Conservation (phyloP, 2,797 vertebrate species). For the Carcharodon carcharias region DNA sequence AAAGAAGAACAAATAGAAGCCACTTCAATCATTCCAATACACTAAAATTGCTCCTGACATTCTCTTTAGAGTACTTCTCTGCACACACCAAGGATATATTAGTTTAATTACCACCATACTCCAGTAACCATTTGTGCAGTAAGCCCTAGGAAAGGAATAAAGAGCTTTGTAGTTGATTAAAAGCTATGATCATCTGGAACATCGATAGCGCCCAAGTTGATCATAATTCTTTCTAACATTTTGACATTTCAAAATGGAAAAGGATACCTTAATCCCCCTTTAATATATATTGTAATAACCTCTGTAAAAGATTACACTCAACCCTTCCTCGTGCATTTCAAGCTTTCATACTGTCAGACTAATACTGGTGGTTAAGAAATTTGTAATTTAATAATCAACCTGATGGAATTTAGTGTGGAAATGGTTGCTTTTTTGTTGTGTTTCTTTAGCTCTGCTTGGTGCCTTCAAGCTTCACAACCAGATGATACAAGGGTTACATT, state of each 20-base stretch:
- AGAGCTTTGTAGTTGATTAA: background rate
- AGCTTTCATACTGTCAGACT: background rate
- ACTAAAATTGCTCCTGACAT: background rate
- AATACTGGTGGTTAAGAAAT: background rate
- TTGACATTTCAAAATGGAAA: background rate
- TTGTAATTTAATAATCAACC: background rate
- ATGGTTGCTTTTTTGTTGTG: background rate
- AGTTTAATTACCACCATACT: background rate
- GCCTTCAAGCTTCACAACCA: background rate
- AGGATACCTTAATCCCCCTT: background rate
- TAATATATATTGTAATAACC: background rate
- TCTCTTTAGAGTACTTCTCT: background rate
- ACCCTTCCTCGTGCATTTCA: background rate
- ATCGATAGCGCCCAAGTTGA: background rate
- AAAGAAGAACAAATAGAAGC: background rate
- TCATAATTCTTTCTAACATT: background rate
- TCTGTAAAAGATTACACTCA: background rate
- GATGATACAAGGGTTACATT: background rate
- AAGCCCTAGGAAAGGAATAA: background rate
- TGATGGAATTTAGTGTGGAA: background rate
- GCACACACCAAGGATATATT: background rate
- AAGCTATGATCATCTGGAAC: background rate
- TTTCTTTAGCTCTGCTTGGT: background rate
- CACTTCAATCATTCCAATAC: background rate
- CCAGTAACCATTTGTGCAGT: background rate